phyloP scores from a whole-genome alignment of 2,888 invertebrate species.

The Cerastis rubricosa region DNA sequence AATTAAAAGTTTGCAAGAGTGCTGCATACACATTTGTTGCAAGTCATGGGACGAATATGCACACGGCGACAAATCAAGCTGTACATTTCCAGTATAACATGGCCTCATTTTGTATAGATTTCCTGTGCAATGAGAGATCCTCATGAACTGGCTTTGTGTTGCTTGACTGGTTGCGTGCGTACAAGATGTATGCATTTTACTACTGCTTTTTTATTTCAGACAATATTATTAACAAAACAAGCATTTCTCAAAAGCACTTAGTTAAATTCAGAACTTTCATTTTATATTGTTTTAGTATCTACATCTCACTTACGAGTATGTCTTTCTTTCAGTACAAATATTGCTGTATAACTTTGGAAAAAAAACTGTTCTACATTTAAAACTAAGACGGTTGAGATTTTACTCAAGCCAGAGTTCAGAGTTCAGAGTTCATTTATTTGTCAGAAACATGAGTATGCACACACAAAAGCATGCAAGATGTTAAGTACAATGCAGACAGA shows the following conservation, averaged over 20 bases:
- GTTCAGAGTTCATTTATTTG: no score
- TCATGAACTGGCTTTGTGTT: no score
- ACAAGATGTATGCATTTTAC: conserved; percentile 5
- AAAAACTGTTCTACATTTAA: conserved; percentile 19
- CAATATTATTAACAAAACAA: neutral
- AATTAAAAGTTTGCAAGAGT: conserved; percentile 2
- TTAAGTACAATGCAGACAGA: no score
- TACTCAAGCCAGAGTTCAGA: no score
- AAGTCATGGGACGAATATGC: neutral
- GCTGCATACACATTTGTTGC: neutral
- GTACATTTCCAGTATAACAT: no score
- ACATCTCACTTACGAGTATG: no score
- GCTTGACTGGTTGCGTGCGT: no score
- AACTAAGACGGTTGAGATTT: conserved; percentile 15
- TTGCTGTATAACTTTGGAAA: neutral
- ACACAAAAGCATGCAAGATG: no score
- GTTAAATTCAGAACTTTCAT: neutral
- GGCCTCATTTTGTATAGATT: no score
- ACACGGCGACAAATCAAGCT: no score
- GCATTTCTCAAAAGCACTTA: neutral
- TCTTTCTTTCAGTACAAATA: neutral
- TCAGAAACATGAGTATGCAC: no score
- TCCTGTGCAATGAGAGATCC: no score
- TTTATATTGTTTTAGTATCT: neutral
- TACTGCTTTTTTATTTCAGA: neutral